Conservation (phyloP, 2,888 invertebrate species). For the Orchesellides sinensis region DNA sequence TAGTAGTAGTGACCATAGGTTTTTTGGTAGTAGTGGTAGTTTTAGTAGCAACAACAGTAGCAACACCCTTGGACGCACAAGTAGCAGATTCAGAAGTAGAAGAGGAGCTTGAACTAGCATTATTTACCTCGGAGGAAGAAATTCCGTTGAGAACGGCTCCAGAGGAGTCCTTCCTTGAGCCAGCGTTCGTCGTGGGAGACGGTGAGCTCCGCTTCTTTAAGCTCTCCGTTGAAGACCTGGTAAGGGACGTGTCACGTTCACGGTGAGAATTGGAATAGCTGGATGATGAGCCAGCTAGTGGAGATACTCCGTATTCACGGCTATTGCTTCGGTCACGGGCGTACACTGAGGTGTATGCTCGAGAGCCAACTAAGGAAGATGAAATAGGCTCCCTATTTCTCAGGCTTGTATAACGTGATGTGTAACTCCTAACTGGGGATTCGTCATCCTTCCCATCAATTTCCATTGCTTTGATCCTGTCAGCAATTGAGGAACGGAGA, state of each 20-base stretch:
- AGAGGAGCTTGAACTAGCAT: conserved; percentile 57
- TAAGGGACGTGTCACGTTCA: conserved; percentile 53
- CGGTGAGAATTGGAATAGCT: conserved; percentile 45
- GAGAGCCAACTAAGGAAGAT: conserved; percentile 24
- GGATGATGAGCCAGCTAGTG: conserved; percentile 43
- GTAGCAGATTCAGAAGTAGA: conserved; percentile 66
- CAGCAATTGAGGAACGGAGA: conserved; percentile 56
- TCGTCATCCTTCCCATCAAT: conserved; percentile 67
- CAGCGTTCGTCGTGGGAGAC: conserved; percentile 33
- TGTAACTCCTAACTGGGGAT: conserved; percentile 9
- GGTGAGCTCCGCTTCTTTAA: conserved; percentile 62
- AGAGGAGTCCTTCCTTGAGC: conserved; percentile 37
- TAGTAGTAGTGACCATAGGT: conserved; percentile 61
- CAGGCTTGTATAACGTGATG: conserved; percentile 59
- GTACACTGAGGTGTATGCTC: conserved; percentile 55
- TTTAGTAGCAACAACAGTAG: conserved; percentile 57
- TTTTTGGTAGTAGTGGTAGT: conserved; percentile 63
- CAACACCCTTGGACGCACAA: conserved; percentile 69
- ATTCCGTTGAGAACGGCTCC: conserved; percentile 4
- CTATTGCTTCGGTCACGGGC: conserved; percentile 71
- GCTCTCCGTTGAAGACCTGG: conserved; percentile 51
- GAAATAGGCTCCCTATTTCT: conserved; percentile 38
- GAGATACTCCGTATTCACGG: conserved; percentile 67
- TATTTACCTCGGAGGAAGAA: conserved; percentile 68
- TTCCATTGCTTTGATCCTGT: conserved; percentile 70